Base-by-base conservation (phyloP, 2,888 invertebrate species). In the Bruchidius siliquastri region DNA sequence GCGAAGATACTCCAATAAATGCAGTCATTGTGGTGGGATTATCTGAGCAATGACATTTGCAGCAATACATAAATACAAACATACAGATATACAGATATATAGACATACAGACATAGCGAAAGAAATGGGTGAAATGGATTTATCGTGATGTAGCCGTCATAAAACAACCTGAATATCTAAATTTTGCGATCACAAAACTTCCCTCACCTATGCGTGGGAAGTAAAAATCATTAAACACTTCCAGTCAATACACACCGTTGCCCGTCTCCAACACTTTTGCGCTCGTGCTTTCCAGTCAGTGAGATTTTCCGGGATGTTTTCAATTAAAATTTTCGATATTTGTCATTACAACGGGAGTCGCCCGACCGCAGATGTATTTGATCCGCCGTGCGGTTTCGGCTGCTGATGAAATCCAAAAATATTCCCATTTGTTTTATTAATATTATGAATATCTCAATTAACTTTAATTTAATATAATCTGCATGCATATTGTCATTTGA, bases 341-440 rank as follows among this genome's bases (percentile, higher is more conserved):
- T 76, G 77, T 76, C 77, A 77, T 77, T 78, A 78, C 74, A 78
- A 75, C 77, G 72, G 78, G 75, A 75, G 49, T 49, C 49, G 70
- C 73, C 70, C 73, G 26, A 77, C 81, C 82, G 77, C 82, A 80
- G 79, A 80, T 79, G 77, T 78, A 81, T 81, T 80, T 80, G 79
- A 80, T 80, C 77, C 77, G 75, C 74, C 49, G 49, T 80, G 82
- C 76, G 82, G 81, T 81, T 77, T 78, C 73, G 75, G 78, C 76
- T 77, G 79, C 77, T 78, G 80, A 79, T 80, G 79, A 80, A 81
- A 80, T 79, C 79, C 79, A 77, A 81, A 81, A 81, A 81, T 80
- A 79, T 78, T 72, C 75, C 76, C 72, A 73, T 74, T 78, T 79
- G 79, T 79, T 79, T 76, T 80, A 79, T 80, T 79, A 77, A 80